phyloP scores from a whole-genome alignment of 2,888 invertebrate genomes.

The Acrocyrtus sp. region DNA sequence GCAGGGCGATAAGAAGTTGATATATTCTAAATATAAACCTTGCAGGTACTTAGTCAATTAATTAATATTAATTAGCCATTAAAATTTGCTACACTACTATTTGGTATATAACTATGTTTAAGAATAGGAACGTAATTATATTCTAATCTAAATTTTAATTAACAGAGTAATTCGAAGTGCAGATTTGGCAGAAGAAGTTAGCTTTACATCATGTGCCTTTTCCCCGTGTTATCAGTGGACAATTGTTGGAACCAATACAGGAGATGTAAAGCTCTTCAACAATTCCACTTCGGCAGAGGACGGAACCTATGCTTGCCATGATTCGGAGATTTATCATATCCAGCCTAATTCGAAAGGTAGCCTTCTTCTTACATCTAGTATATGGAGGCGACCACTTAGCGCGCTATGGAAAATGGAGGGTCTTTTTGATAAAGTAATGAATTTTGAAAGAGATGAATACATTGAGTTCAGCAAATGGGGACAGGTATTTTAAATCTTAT shows the following conservation, averaged over 20 bases:
- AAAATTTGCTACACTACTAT: not conserved
- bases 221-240: constrained; percentile 74
- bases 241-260: constrained; percentile 90
- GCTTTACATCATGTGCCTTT: constrained; percentile 80
- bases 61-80: not conserved
- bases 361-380: constrained; percentile 84
- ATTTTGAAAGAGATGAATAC: constrained; percentile 80
- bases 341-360: constrained; percentile 80
- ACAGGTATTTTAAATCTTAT: constrained; percentile 72
- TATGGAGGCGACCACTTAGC: constrained; percentile 86
- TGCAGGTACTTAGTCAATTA: constrained; percentile 68
- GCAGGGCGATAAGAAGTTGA: constrained; percentile 78
- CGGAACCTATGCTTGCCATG: constrained; percentile 82
- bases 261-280: constrained; percentile 91
- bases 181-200: constrained; percentile 47
- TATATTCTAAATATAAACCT: constrained; percentile 85
- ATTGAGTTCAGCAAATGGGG: constrained; percentile 89
- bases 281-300: constrained; percentile 83
- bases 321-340: constrained; percentile 85
- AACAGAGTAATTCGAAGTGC: constrained; percentile 47
- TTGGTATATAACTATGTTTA: not conserved
- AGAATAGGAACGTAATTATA: not conserved
- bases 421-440: constrained; percentile 61
- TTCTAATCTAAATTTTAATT: not conserved
- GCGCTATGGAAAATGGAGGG: constrained; percentile 78